These are phyloP conservation scores for Drosophila kanekoi DNA, from an alignment of 2,888 invertebrate genomes.

Conservation along the genomic window DNA sequence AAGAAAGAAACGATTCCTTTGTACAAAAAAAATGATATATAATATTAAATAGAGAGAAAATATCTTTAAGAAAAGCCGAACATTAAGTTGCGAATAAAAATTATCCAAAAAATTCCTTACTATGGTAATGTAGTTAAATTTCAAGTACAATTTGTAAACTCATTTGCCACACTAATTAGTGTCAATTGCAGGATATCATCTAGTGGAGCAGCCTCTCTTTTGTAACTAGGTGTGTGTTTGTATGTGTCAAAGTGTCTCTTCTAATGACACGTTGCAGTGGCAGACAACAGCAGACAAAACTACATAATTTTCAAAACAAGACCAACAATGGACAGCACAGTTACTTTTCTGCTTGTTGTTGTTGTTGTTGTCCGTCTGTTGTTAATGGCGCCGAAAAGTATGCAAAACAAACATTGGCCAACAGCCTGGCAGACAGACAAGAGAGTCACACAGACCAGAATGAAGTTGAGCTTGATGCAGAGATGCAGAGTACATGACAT, in stretches of 20 bases:
- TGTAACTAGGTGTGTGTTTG: slow-evolving; percentile 10
- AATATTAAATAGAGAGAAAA: no score
- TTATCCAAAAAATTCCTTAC: no score
- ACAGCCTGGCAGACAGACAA: slow-evolving; percentile 17
- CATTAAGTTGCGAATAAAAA: no score
- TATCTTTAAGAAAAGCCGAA: no score
- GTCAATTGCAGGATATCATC: not conserved
- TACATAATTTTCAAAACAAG: slow-evolving; percentile 62
- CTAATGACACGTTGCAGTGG: slow-evolving; percentile 70
- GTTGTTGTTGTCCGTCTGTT: slow-evolving; percentile 45
- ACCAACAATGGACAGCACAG: slow-evolving; percentile 31
- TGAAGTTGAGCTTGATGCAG: slow-evolving; percentile 41
- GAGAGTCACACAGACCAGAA: slow-evolving; percentile 31
- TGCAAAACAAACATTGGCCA: slow-evolving; percentile 58
- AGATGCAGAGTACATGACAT: slow-evolving; percentile 62
- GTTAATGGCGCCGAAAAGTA: slow-evolving; percentile 69
- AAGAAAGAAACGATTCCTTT: no score
- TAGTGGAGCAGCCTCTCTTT: not conserved
- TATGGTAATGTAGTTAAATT: no score
- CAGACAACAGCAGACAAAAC: slow-evolving; percentile 43
- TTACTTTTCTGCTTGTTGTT: slow-evolving; percentile 8
- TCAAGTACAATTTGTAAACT: no score
- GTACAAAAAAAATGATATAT: no score
- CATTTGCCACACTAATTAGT: not conserved
- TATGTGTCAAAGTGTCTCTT: slow-evolving; percentile 47